Base-by-base conservation (phyloP, 1,140 invertebrate genomes). In the Hypothenemus hampei region DNA sequence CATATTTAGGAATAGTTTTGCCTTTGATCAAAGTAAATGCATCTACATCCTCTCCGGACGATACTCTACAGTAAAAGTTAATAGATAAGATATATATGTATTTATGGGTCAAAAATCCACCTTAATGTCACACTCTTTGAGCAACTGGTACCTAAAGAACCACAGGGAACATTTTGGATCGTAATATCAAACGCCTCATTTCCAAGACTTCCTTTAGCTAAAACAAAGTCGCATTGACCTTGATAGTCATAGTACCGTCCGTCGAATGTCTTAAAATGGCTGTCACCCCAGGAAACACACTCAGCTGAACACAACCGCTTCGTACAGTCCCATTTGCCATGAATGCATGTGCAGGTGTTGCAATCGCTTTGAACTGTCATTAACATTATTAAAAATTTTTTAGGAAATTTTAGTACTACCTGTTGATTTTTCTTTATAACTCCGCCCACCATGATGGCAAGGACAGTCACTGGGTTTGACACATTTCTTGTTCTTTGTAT, bases 221-320 rank as follows among this genome's bases (percentile, higher is more conserved):
- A 71, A 10, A 93, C 77, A 65, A 94, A 94, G 52, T 89, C 85
- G 67, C 92, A 96, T 36, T 84, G 79, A 22, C 91, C 89, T 70
- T 93, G 88, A 71, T 93, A 94, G 66, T 93, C 87, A 67, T 81
- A 94, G 5, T 80, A 73, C n/a, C 79, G 79, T 0, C 84, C 86
- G 72, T 94, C 92, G 65, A 91, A 95, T 0, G 88, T 91, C 58
- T 81, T 83, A 65, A 89, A 89, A 69, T 95, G 91, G 1, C 88
- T 90, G 64, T 91, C 87, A 3, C 90, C 89, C 87, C 88, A 92
- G 3, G 85, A 81, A 13, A 79, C 79, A 69, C 90, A 93, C 13
- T 85, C 75, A 7, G 81, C 85, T 31, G 81, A 73, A 58, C 86
- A 89, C 13, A 73, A 70, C 33, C 78, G 73, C 3, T 78, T 69